Base-by-base conservation (phyloP, 2,888 invertebrate species). In the Lasius fuliginosus region DNA sequence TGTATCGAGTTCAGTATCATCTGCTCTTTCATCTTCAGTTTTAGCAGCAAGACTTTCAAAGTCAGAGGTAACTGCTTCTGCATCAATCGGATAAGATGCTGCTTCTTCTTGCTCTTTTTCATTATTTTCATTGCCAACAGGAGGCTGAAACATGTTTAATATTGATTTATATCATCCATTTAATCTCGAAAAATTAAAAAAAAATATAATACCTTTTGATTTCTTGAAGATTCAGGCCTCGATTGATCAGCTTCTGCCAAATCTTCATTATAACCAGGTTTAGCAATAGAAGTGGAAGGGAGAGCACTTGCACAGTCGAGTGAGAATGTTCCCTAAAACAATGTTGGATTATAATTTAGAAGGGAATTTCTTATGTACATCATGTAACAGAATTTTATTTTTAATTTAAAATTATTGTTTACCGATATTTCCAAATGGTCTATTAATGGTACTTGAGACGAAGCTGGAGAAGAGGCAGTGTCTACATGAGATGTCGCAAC, bases 221-320 rank as follows among this genome's bases (percentile, higher is more conserved):
- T 92, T 77, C 86, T 88, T 2, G 93, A 92, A 65, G 92, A 92
- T 77, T 94, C 94, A 12, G 95, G 96, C 89, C 97, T 96, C 76
- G 97, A 97, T 94, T 98, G 98, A 95, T 98, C 98, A 12, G 98
- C 98, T 94, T 98, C 98, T 0, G 98, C 97, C 88, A 98, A 95
- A 92, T 98, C 98, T 40, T 97, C 97, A 93, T 98, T 97, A 86
- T 96, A 93, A 56, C 92, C 93, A 18, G 93, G 90, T 77, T 93
- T 92, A 5, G 89, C 40, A 8, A 89, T 86, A 69, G 92, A 87
- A 68, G 82, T 77, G 3, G 90, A 86, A n/a, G 90, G 86, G 12
- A 87, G 42, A 23, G 85, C 74, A 68, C 53, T 74, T 56, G 86
- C 77, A 75, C 83, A 85, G 30, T 93, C 92, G 9, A 85, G 71